Conservation (phyloP, 2,113 vertebrate genomes). For the Furnarius figulus region DNA sequence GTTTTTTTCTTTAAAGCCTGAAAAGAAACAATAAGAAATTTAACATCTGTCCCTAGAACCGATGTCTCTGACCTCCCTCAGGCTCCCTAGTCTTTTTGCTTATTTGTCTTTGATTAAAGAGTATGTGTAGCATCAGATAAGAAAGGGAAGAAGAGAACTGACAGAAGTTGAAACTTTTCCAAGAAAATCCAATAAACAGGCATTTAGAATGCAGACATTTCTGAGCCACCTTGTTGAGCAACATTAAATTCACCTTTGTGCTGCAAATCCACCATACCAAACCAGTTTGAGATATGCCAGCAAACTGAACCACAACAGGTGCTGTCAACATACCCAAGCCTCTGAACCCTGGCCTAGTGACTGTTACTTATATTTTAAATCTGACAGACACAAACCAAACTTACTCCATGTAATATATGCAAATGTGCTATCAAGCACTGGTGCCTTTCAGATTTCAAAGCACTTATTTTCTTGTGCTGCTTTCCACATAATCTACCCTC, state of each 20-base stretch:
- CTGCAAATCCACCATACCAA: not conserved
- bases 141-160: not conserved
- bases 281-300: not conserved
- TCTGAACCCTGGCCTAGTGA: not conserved
- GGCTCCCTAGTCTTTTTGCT: not conserved
- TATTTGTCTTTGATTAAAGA: not conserved
- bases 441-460: slow-evolving; percentile 65
- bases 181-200: not conserved
- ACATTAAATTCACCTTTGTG: not conserved
- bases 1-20: not conserved
- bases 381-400: not conserved
- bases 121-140: not conserved
- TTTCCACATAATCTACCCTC: slow-evolving; percentile 68
- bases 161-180: not conserved
- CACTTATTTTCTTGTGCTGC: slow-evolving; percentile 62
- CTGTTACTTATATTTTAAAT: not conserved
- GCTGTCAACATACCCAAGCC: not conserved
- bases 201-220: not conserved
- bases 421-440: slow-evolving; percentile 47
- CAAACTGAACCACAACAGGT: not conserved
- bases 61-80: not conserved
- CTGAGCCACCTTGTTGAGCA: not conserved
- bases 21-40: not conserved
- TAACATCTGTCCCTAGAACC: not conserved
- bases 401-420: slow-evolving; percentile 1